These are phyloP conservation scores for Podarcis lilfordi DNA, from an alignment of 2,797 vertebrate genomes.

Conservation along the genomic window DNA sequence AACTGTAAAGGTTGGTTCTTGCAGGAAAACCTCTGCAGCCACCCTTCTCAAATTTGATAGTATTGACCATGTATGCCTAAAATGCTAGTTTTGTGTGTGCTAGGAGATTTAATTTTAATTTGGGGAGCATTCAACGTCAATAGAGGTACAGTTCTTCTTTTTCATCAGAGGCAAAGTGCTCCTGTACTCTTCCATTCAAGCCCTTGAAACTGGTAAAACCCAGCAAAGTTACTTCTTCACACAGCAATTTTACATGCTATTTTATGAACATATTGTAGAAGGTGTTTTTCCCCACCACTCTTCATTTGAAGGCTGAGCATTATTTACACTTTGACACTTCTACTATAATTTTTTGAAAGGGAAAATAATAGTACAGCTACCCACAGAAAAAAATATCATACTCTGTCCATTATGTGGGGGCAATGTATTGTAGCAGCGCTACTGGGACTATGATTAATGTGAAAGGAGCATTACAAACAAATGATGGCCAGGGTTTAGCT, in stretches of 20 bases:
- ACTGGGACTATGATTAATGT: not conserved
- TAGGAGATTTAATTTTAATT: too few species aligned
- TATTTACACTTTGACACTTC: too few species aligned
- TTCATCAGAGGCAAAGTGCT: not conserved
- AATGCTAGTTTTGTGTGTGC: too few species aligned
- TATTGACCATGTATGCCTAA: too few species aligned
- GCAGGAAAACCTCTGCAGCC: too few species aligned
- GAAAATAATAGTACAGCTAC: not conserved
- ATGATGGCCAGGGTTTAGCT: not conserved
- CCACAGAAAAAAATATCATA: not conserved
- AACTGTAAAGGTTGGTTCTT: too few species aligned
- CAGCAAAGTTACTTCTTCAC: not conserved
- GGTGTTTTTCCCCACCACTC: fast-evolving
- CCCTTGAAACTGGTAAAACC: not conserved
- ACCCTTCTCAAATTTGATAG: too few species aligned
- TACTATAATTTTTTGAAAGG: too few species aligned
- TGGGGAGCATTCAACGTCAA: too few species aligned
- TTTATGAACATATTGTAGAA: not conserved
- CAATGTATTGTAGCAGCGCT: not conserved
- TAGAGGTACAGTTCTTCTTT: not conserved
- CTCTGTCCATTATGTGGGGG: too few species aligned
- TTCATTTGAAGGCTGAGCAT: not conserved
- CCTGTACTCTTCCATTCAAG: not conserved
- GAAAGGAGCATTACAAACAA: not conserved
- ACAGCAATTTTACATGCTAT: not conserved